Percentiles rank a stretch among this genome's conserved stretches.
Conservation (phyloP, 2,113 vertebrate genomes). For the Potamarius usumacintae region DNA sequence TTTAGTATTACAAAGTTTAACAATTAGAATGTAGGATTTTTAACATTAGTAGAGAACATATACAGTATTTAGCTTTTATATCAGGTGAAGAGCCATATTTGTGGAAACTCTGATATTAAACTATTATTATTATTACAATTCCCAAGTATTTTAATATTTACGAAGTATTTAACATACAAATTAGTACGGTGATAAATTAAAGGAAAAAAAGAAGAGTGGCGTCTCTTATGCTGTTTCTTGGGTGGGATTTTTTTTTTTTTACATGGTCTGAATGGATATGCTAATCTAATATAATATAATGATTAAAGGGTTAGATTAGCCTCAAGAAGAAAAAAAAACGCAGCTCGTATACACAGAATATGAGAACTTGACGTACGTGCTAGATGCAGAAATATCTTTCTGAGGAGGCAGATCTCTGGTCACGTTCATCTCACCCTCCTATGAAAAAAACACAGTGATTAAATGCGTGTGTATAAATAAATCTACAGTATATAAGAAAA, state of each 20-base stretch:
- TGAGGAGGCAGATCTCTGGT: constrained; percentile 46
- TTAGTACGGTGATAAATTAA: not conserved
- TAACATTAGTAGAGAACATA: no score
- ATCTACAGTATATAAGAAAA: not conserved
- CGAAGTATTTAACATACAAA: not conserved
- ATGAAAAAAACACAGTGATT: constrained; percentile 48
- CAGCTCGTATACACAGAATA: not conserved
- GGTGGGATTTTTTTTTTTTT: no score
- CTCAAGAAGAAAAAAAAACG: no score
- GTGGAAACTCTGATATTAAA: no score
- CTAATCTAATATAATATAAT: not conserved
- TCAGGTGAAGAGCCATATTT: no score
- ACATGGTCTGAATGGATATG: not conserved
- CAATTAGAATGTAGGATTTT: no score
- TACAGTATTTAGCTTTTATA: no score
- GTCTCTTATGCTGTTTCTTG: not conserved
- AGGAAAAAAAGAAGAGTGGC: not conserved
- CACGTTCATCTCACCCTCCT: constrained; percentile 74
- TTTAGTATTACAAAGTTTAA: no score
- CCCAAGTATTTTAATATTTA: not conserved
- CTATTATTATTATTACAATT: not conserved
- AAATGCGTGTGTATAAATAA: not conserved
- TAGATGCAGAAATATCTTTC: constrained; percentile 32
- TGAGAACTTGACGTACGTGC: constrained; percentile 38
- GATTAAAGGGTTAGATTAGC: not conserved